phyloP scores from a whole-genome alignment of 2,113 vertebrate genomes.

The Dendrocopos noguchii region DNA sequence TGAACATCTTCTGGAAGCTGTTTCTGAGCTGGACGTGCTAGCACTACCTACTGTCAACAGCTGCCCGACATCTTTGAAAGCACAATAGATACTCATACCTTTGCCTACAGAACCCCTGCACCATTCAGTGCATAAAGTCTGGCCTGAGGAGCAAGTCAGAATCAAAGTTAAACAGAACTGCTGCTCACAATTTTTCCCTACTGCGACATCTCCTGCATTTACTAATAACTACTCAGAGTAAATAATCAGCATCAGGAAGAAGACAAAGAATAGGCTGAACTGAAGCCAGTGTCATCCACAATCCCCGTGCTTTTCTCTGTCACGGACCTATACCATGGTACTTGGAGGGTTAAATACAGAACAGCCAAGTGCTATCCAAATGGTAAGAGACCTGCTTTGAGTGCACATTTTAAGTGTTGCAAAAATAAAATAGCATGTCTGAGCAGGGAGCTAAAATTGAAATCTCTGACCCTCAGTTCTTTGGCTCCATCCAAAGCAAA shows the following conservation, averaged over 20 bases:
- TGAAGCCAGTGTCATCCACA: not conserved
- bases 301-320: not conserved
- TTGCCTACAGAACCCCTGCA: not conserved
- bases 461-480: not conserved
- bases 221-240: not conserved
- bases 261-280: not conserved
- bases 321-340: not conserved
- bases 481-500: not conserved
- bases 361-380: not conserved
- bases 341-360: not conserved
- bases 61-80: not conserved
- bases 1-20: not conserved
- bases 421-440: not conserved
- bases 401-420: not conserved
- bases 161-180: not conserved
- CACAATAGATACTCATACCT: accelerated
- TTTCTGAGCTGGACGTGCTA: not conserved
- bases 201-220: not conserved
- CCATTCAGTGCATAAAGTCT: not conserved
- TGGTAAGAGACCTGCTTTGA: not conserved
- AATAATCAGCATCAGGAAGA: not conserved
- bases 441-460: not conserved
- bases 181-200: not conserved
- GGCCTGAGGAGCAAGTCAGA: not conserved
- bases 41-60: not conserved